phyloP scores from a whole-genome alignment of 2,888 invertebrate genomes.

The Marasmarcha lunaedactyla region DNA sequence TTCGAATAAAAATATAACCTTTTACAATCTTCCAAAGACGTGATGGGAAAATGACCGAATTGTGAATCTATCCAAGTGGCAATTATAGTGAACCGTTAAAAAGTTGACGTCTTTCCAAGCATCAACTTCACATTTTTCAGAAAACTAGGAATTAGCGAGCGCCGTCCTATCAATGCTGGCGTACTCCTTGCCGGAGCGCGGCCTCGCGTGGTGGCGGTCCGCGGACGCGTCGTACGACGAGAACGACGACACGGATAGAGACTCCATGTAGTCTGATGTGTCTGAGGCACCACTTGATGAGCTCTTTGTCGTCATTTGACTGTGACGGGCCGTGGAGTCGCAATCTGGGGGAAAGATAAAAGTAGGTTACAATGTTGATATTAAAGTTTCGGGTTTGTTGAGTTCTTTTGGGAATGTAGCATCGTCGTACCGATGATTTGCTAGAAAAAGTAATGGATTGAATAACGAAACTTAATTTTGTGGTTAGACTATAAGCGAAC shows the following conservation, averaged over 20 bases:
- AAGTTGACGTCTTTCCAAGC: no score
- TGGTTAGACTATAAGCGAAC: no score
- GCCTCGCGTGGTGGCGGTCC: slow-evolving; percentile 52
- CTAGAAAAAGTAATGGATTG: no score
- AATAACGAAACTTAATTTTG: no score
- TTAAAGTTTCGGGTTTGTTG: neutral
- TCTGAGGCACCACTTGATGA: slow-evolving; percentile 79
- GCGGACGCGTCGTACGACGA: slow-evolving; percentile 74
- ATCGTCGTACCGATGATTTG: neutral
- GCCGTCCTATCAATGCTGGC: slow-evolving; percentile 48
- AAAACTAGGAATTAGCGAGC: slow-evolving; percentile 17
- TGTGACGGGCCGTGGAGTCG: slow-evolving; percentile 59
- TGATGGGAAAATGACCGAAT: no score
- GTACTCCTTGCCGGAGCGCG: slow-evolving; percentile 58
- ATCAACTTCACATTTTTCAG: no score
- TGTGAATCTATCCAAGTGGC: no score
- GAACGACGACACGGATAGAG: slow-evolving; percentile 77
- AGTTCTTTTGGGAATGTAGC: neutral
- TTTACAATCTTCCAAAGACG: no score
- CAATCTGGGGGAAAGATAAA: slow-evolving; percentile 39
- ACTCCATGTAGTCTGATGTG: slow-evolving; percentile 81
- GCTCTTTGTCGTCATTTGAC: slow-evolving; percentile 71
- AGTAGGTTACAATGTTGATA: neutral
- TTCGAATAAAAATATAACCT: no score
- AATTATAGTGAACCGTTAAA: no score